phyloP scores from a whole-genome alignment of 2,888 invertebrate genomes.

The Diadegma fenestrale region DNA sequence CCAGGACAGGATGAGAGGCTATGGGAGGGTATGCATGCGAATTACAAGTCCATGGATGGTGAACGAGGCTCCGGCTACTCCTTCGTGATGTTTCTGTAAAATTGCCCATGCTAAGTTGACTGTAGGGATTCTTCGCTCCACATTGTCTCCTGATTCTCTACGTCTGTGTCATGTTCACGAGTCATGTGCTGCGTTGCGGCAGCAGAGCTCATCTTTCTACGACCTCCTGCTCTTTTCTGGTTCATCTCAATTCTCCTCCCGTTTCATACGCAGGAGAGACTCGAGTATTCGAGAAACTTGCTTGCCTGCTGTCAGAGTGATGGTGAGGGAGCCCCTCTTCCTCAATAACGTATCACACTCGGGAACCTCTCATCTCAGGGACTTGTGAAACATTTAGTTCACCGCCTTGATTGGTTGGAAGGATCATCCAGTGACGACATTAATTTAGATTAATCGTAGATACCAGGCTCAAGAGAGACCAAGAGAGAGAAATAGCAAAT shows the following conservation, averaged over 20 bases:
- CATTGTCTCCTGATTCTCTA: neutral
- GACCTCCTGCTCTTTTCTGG: neutral
- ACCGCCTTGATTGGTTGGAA: slow-evolving; percentile 68
- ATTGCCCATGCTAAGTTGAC: slow-evolving; percentile 43
- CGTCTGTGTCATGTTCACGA: slow-evolving; percentile 1
- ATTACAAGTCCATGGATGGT: slow-evolving; percentile 1
- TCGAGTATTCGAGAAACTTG: slow-evolving; percentile 50
- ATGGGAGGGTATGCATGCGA: slow-evolving; percentile 7
- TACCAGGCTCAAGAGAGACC: slow-evolving; percentile 30
- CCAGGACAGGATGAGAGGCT: neutral
- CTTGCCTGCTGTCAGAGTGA: slow-evolving; percentile 31
- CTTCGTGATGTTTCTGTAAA: slow-evolving; percentile 40
- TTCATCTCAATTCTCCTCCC: neutral
- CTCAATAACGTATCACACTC: slow-evolving; percentile 42
- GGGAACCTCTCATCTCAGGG: slow-evolving; percentile 44
- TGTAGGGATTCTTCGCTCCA: slow-evolving; percentile 11
- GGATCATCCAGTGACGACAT: slow-evolving; percentile 71
- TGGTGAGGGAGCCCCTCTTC: neutral
- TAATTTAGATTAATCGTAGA: slow-evolving; percentile 79
- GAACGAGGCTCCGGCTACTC: slow-evolving; percentile 26
- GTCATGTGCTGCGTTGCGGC: slow-evolving; percentile 7
- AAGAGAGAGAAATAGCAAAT: slow-evolving; percentile 38
- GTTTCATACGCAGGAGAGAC: slow-evolving; percentile 11
- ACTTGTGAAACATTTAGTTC: slow-evolving; percentile 68
- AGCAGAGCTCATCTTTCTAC: neutral